Evolutionary conservation across 2,797 vertebrate species (phyloP), one percentile per base, ranked within the genome.

Genomic region (Siniperca scherzeri): DNA sequence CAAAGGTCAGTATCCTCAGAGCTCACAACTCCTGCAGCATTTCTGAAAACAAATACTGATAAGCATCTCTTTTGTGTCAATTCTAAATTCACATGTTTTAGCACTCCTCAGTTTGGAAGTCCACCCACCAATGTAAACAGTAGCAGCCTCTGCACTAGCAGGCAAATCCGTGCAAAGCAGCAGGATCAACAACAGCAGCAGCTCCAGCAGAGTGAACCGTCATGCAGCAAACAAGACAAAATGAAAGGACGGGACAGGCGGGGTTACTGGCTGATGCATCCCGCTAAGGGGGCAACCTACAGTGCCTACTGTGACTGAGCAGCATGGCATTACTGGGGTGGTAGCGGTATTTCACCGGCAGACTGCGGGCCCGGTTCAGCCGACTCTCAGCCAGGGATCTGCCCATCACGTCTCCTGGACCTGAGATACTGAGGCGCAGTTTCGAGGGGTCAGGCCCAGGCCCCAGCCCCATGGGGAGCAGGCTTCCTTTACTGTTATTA

Each of bases 401-500:
- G 91, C 90, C 84, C 61, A 5, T 91, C 92, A 91, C 89, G 77
- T 95, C 96, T 92, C 93, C 93, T 85, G 95, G 96, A 92, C 94
- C 95, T 83, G 95, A 87, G 87, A 96, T 92, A 92, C 96, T 96
- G 95, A 96, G 90, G 88, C 92, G 94, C 83, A 94, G 89, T 81
- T 87, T 80, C 14, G 92, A 93, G 82, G 95, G 94, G 79, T 91
- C 89, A 30, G 86, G 38, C 82, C 85, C 88, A 12, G 86, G 81
- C 82, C 84, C 74, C n/a, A 42, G 87, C 72, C 92, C 88, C 79
- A 65, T 11, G 72, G 96, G 94, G 88, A 97, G 95, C 84, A 97
- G 96, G 89, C 96, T 97, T 95, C 97, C 97, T 97, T 97, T 97
- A 95, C 95, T 94, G 91, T 97, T 97, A 96, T 97, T 98, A 96